Conservation (phyloP, 2,888 invertebrate genomes). For the Adineta ricciae region DNA sequence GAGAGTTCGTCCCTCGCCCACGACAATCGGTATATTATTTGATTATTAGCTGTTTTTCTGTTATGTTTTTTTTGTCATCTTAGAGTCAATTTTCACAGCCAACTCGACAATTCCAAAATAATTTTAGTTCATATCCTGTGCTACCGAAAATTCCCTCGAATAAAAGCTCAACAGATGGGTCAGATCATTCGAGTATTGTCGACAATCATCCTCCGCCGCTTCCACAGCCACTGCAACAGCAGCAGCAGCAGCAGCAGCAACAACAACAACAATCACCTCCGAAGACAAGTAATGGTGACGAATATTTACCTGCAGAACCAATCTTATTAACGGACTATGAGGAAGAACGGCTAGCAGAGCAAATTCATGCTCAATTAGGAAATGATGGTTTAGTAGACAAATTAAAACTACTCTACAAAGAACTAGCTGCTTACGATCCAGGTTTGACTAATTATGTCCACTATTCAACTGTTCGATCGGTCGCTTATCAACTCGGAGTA, state of each 20-base stretch:
- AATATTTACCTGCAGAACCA: constrained; percentile 40
- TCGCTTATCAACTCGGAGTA: constrained; percentile 38
- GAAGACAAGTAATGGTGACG: constrained; percentile 22
- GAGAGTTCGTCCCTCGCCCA: neutral
- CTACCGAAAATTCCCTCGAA: constrained; percentile 25
- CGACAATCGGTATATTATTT: neutral
- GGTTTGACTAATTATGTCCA: constrained; percentile 39
- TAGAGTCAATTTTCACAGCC: neutral
- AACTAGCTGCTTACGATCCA: constrained; percentile 39
- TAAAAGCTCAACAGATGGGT: neutral
- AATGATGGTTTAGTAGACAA: constrained; percentile 35
- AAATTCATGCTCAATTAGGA: constrained; percentile 38
- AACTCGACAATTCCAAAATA: neutral
- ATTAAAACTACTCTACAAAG: constrained; percentile 41
- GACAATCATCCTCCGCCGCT: neutral
- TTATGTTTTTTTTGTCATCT: neutral
- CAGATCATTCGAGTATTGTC: neutral
- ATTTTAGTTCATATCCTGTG: constrained; percentile 29
- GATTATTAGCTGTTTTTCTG: neutral
- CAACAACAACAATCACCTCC: neutral
- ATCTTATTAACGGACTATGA: constrained; percentile 36
- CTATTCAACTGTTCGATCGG: constrained; percentile 38
- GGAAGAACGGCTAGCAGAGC: constrained; percentile 38
- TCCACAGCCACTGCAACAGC: neutral
- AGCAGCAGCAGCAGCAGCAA: neutral